Evolutionary conservation across 2,113 vertebrate genomes (phyloP).

Genomic region (human): GRCh38 chr4:93694501-93695000

Average conservation of each 20-base stretch:
- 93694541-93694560: not conserved
- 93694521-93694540: not conserved
- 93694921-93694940: too few species aligned
- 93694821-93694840: not conserved
- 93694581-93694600: not conserved
- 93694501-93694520: not conserved
- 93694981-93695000: too few species aligned
- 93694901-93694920: too few species aligned
- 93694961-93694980: too few species aligned
- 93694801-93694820: not conserved
- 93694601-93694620: not conserved
- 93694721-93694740: too few species aligned
- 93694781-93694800: not conserved
- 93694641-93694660: not conserved
- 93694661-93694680: slow-evolving; percentile 12
- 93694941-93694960: too few species aligned
- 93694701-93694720: too few species aligned
- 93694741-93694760: not conserved
- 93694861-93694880: not conserved
- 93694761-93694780: not conserved
- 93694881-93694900: not conserved
- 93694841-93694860: not conserved
- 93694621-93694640: not conserved
- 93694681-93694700: not conserved
- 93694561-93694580: not conserved